Conservation (phyloP, 2,888 invertebrate genomes). For the Lamellibrachia satsuma region DNA sequence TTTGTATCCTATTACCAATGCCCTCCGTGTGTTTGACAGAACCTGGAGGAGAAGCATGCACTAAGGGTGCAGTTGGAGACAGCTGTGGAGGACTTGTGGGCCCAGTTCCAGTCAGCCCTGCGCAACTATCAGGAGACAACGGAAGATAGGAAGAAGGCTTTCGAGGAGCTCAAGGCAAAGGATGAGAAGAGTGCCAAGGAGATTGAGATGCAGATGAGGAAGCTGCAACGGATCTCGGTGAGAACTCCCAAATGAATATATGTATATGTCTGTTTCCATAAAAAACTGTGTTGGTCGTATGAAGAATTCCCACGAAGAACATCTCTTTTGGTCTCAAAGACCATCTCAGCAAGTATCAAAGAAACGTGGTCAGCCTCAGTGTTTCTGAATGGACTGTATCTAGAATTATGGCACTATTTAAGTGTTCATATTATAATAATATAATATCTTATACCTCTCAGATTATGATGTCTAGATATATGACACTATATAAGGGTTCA, state of each 20-base stretch:
- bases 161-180: slow-evolving; percentile 62
- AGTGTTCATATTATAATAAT: too few species aligned
- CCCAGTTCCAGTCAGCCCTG: slow-evolving; percentile 59
- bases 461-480: too few species aligned
- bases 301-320: too few species aligned
- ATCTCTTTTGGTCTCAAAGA: too few species aligned
- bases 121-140: slow-evolving; percentile 63
- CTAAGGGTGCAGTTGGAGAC: slow-evolving; percentile 61
- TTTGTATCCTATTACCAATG: not conserved
- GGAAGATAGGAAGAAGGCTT: slow-evolving; percentile 62
- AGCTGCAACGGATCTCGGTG: slow-evolving; percentile 63
- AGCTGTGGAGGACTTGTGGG: slow-evolving; percentile 63
- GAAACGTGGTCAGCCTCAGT: too few species aligned
- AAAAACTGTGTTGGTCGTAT: too few species aligned
- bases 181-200: slow-evolving; percentile 65
- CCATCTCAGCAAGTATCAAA: too few species aligned
- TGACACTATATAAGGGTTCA: too few species aligned
- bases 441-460: too few species aligned
- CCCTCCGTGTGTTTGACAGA: slow-evolving; percentile 47
- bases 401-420: too few species aligned
- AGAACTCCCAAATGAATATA: not conserved
- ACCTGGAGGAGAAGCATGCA: slow-evolving; percentile 66
- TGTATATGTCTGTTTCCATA: too few species aligned
- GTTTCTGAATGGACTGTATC: too few species aligned
- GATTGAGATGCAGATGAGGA: slow-evolving; percentile 65